Conservation (phyloP, 2,113 vertebrate genomes). For the Calyptommatus sinebrachiatus region DNA sequence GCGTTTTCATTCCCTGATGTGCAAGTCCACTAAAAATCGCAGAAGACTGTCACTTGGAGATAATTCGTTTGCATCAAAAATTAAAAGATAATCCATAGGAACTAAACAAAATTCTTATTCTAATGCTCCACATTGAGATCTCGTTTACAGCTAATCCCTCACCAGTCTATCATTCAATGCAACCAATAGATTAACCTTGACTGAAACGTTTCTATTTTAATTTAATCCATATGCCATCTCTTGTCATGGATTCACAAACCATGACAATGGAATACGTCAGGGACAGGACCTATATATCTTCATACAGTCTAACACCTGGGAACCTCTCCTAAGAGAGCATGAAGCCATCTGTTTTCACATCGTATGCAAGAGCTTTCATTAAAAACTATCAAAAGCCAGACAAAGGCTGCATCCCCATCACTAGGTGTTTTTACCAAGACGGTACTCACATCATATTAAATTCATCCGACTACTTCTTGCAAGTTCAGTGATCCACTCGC, state of each 20-base stretch:
- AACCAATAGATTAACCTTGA: background rate
- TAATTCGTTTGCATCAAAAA: too few relatives aligned
- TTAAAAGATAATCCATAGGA: background rate
- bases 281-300: background rate
- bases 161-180: rapidly evolving
- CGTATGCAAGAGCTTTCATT: background rate
- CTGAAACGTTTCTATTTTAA: background rate
- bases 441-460: too few relatives aligned
- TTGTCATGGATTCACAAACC: background rate
- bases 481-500: too few relatives aligned
- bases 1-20: too few relatives aligned
- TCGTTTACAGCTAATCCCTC: rapidly evolving
- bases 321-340: background rate
- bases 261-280: background rate
- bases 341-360: constrained; percentile 2
- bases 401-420: too few relatives aligned
- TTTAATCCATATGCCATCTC: background rate
- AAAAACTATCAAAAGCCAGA: background rate
- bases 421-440: too few relatives aligned
- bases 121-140: background rate
- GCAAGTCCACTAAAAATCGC: background rate
- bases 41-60: too few relatives aligned
- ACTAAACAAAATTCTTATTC: background rate
- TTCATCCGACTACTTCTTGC: too few relatives aligned
- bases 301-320: background rate